Conservation (phyloP, 2,113 vertebrate genomes). For the Campylorhamphus procurvoides region DNA sequence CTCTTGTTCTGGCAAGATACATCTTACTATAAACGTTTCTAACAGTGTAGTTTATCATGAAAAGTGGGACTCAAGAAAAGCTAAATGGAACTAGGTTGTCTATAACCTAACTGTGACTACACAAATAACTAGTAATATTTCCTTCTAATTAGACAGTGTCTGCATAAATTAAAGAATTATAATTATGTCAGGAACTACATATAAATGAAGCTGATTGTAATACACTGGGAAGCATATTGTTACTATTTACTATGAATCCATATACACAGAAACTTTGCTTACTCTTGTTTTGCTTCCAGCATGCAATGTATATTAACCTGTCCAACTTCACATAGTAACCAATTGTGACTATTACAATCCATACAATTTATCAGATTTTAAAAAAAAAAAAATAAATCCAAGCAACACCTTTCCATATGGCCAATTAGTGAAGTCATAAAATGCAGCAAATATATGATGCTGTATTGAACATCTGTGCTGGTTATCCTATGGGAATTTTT, state of each 20-base stretch:
- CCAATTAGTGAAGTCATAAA: constrained; percentile 82
- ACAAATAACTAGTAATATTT: constrained; percentile 48
- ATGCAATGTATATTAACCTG: constrained; percentile 53
- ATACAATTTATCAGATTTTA: constrained; percentile 67
- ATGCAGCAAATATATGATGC: constrained; percentile 80
- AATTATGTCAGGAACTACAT: constrained; percentile 63
- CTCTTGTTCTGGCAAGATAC: neutral
- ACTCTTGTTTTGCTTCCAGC: constrained; percentile 50
- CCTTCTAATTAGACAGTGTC: constrained; percentile 51
- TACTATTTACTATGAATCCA: constrained; percentile 34
- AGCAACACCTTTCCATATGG: constrained; percentile 86
- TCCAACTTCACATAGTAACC: constrained; percentile 64
- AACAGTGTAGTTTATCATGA: neutral
- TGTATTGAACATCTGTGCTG: constrained; percentile 87
- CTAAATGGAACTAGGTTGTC: neutral
- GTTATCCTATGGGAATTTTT: constrained; percentile 89
- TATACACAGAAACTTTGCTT: constrained; percentile 57
- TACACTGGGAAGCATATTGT: neutral
- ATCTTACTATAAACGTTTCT: neutral
- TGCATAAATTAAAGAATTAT: constrained; percentile 59
- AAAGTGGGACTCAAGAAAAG: neutral
- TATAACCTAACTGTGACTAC: constrained; percentile 29
- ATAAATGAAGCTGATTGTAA: constrained; percentile 46
- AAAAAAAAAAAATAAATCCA: constrained; percentile 72
- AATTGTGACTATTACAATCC: constrained; percentile 73